A percentile compares a stretch with the other conserved stretches of the same genome.
phyloP scores from a whole-genome alignment of 2,888 invertebrate species.

The Notodonta ziczac region DNA sequence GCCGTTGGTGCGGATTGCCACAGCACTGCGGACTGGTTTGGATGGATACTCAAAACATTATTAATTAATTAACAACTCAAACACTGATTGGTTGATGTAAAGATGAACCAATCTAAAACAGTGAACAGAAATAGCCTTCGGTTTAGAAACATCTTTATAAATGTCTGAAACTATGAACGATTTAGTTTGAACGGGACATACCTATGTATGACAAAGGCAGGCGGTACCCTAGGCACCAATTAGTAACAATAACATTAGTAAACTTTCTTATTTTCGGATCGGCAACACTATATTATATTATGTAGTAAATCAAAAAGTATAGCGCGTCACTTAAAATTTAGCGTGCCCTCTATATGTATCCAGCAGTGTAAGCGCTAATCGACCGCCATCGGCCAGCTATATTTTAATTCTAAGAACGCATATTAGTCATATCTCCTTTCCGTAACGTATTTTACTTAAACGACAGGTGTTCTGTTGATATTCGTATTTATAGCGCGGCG shows the following conservation, averaged over 20 bases:
- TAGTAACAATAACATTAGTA: no score
- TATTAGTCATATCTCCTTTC: constrained; percentile 24
- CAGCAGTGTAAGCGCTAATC: constrained; percentile 4
- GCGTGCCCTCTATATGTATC: neutral
- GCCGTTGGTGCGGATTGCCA: constrained; percentile 16
- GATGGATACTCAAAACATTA: constrained; percentile 8
- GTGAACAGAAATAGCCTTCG: no score
- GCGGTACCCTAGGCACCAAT: no score
- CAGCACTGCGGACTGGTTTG: constrained; percentile 18
- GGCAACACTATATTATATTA: no score
- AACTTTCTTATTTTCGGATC: no score
- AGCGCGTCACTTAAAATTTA: no score
- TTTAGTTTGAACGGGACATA: no score
- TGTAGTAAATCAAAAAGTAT: no score
- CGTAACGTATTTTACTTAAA: constrained; percentile 25
- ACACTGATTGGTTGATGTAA: neutral
- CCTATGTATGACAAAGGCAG: no score
- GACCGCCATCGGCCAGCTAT: constrained; percentile 8
- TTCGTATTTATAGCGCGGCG: constrained; percentile 19
- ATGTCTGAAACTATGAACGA: no score
- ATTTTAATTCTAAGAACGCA: constrained; percentile 23
- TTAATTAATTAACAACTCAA: neutral
- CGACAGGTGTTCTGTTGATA: constrained; percentile 41
- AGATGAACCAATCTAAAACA: neutral
- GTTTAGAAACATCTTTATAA: no score